Evolutionary conservation across 2,888 invertebrate genomes (phyloP).

Genomic region (Patella pellucida): DNA sequence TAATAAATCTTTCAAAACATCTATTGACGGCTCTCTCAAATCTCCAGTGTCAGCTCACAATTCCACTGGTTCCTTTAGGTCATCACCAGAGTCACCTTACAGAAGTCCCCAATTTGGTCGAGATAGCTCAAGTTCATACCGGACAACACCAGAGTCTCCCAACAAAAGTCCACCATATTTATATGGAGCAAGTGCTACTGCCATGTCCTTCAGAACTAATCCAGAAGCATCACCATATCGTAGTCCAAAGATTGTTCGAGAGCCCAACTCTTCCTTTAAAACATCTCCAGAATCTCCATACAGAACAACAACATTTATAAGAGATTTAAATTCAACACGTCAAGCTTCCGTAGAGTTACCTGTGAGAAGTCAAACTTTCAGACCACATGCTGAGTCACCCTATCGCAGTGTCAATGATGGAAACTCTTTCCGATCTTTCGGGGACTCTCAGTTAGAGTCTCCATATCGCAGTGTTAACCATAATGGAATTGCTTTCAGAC

Average conservation of each 20-base stretch:
- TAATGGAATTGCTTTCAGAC: slow-evolving; percentile 27
- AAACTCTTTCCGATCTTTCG: background rate
- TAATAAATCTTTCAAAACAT: slow-evolving; percentile 35
- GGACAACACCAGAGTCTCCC: slow-evolving; percentile 28
- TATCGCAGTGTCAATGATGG: background rate
- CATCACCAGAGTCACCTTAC: slow-evolving; percentile 37
- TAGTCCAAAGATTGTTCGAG: slow-evolving; percentile 33
- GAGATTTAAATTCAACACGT: slow-evolving; percentile 22
- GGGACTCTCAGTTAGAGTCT: background rate
- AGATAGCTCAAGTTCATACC: slow-evolving; percentile 33
- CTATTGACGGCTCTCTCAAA: slow-evolving; percentile 30
- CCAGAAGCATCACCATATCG: slow-evolving; percentile 33
- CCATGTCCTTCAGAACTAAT: slow-evolving; percentile 11
- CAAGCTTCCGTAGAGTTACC: background rate
- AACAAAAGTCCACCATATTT: slow-evolving; percentile 18
- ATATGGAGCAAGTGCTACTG: slow-evolving; percentile 21
- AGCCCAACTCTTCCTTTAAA: slow-evolving; percentile 18
- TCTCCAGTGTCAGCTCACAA: slow-evolving; percentile 34
- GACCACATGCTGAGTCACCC: background rate
- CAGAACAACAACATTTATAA: slow-evolving; percentile 13
- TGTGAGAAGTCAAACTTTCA: background rate
- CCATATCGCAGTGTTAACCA: background rate
- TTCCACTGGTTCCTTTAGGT: slow-evolving; percentile 35
- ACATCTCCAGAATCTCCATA: slow-evolving; percentile 17
- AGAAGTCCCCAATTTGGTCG: slow-evolving; percentile 33